Percentiles rank a stretch among this genome's conserved stretches.
These are phyloP conservation scores for Syndactyla subalaris DNA, from an alignment of 2,797 vertebrate species.

Conservation along the genomic window DNA sequence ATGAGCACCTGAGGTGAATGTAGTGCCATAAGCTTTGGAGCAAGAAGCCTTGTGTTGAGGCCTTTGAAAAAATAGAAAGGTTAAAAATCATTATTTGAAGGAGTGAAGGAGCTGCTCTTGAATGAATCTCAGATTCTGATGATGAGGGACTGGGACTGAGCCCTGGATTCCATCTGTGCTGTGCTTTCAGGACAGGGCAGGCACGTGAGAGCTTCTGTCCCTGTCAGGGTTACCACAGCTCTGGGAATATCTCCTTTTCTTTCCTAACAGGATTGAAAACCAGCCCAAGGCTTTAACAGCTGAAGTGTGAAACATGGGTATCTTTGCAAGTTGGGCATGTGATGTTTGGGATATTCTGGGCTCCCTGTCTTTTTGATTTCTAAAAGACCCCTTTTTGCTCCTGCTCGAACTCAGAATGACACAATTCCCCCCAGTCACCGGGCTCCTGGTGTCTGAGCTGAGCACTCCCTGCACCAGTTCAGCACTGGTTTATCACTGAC, in stretches of 20 bases:
- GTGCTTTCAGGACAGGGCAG: background rate
- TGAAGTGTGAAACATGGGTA: background rate
- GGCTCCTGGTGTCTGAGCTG: background rate
- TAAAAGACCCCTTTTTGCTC: background rate
- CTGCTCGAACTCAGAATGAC: background rate
- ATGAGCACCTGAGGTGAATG: fast-evolving
- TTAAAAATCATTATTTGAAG: background rate
- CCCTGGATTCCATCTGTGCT: background rate
- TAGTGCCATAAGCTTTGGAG: background rate
- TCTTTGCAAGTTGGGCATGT: background rate
- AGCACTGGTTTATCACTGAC: background rate
- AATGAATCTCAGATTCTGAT: background rate
- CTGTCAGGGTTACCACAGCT: fast-evolving
- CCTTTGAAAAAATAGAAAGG: background rate
- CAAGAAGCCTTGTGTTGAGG: background rate
- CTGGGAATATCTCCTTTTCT: background rate
- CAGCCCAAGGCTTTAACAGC: background rate
- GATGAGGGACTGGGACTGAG: background rate
- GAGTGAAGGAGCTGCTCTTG: background rate
- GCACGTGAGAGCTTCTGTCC: background rate
- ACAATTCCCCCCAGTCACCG: background rate
- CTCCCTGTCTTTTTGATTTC: background rate
- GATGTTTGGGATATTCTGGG: background rate
- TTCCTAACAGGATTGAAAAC: background rate
- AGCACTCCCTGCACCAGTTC: background rate